Evolutionary conservation across 1,140 invertebrate genomes (phyloP).

Genomic region (Leptopilina clavipes): DNA sequence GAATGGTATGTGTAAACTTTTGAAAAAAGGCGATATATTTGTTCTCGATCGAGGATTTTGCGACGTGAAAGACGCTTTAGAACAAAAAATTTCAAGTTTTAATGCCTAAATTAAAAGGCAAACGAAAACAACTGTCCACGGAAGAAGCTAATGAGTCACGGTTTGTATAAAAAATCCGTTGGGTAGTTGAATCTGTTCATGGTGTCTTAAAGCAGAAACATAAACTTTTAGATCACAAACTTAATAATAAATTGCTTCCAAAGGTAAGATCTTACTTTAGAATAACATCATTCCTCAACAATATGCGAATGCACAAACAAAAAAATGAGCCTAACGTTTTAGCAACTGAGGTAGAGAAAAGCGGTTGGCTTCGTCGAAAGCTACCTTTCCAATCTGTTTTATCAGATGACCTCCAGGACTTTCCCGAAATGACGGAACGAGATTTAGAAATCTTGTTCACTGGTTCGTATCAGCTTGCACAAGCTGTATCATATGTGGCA

Average conservation of each 20-base stretch:
- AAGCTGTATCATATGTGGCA: constrained; percentile 48
- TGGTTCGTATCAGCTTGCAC: constrained; percentile 44
- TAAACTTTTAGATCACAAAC: constrained; percentile 53
- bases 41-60: constrained; percentile 61
- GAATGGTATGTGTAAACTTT: constrained; percentile 40
- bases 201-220: constrained; percentile 56
- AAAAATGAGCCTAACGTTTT: constrained; percentile 45
- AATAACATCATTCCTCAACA: constrained; percentile 52
- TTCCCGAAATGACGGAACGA: constrained; percentile 44
- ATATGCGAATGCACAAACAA: constrained; percentile 37
- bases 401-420: constrained; percentile 40
- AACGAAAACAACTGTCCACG: constrained; percentile 56
- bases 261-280: constrained; percentile 40
- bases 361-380: constrained; percentile 44
- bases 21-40: constrained; percentile 51
- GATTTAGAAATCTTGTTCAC: constrained; percentile 45
- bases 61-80: constrained; percentile 48
- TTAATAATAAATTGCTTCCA: constrained; percentile 57
- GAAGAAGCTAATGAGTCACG: constrained; percentile 63
- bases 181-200: constrained; percentile 66
- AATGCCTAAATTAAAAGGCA: constrained; percentile 51
- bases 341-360: constrained; percentile 47
- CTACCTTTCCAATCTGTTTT: constrained; percentile 43
- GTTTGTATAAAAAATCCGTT: constrained; percentile 64
- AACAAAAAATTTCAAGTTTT: constrained; percentile 41